A percentile compares a stretch with the other conserved stretches of the same genome.
Conservation (phyloP, 2,113 vertebrate genomes). For the Accipiter cooperii region DNA sequence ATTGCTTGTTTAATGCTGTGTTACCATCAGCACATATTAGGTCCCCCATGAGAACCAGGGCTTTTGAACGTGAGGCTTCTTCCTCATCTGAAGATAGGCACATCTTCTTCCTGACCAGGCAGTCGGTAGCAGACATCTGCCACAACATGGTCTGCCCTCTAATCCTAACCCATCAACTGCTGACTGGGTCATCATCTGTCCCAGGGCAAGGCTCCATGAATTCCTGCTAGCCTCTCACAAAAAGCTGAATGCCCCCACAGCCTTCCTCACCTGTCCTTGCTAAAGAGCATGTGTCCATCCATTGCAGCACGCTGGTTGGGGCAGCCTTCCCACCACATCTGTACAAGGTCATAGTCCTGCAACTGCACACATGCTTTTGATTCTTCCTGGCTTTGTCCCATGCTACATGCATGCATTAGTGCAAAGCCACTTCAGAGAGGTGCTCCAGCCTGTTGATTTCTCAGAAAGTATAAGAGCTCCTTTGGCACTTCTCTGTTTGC, state of each 20-base stretch:
- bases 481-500: background rate
- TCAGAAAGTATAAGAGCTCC: background rate
- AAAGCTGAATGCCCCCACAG: background rate
- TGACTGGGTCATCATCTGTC: background rate
- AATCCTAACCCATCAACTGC: background rate
- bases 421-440: background rate
- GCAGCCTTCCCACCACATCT: background rate
- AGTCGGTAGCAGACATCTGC: background rate
- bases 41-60: background rate
- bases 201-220: background rate
- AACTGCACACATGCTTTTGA: background rate
- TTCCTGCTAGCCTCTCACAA: background rate
- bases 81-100: background rate
- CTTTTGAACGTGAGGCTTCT: background rate
- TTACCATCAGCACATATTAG: background rate
- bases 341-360: rapidly evolving
- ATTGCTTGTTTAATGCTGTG: background rate
- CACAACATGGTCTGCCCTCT: background rate
- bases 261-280: background rate
- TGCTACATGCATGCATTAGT: background rate
- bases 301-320: rapidly evolving
- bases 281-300: background rate
- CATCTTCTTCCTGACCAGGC: background rate
- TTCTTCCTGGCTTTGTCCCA: background rate
- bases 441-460: background rate